Evolutionary conservation across 1,140 invertebrate species (phyloP).

Genomic region (Magallana angulata): DNA sequence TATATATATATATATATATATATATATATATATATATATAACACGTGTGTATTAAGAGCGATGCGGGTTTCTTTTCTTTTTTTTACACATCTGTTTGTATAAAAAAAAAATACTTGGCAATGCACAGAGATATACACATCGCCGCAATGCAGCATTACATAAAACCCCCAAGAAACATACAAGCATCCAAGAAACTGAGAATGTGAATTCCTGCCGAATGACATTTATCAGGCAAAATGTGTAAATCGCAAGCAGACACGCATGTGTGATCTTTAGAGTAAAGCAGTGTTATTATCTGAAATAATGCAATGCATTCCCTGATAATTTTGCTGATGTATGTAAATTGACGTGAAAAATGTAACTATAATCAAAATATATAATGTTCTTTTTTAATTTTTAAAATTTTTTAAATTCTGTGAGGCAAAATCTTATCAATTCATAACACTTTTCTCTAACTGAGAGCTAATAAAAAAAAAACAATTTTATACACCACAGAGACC

Average conservation of each 20-base stretch:
- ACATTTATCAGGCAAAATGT: conserved; percentile 31
- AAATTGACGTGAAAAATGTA: not conserved
- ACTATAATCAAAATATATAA: not conserved
- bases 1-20: no score
- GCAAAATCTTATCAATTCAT: conserved; percentile 1
- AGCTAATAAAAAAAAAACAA: not conserved
- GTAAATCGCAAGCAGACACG: not conserved
- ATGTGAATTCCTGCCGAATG: conserved; percentile 19
- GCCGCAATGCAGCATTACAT: not conserved
- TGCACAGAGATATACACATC: not conserved
- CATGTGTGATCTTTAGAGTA: not conserved
- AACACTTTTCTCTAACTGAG: not conserved
- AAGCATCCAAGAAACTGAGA: conserved; percentile 9
- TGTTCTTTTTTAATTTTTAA: not conserved
- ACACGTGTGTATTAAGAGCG: not conserved
- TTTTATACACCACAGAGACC: conserved; percentile 11
- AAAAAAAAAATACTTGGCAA: not conserved
- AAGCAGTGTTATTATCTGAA: conserved; percentile 12
- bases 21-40: no score
- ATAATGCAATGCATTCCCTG: not conserved
- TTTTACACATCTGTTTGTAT: not conserved
- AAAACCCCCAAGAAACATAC: not conserved
- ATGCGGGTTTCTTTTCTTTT: no score
- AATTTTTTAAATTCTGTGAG: not conserved
- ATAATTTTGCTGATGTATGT: not conserved